Evolutionary conservation across 2,888 invertebrate genomes (phyloP).

Genomic region (Mythimna vitellina): DNA sequence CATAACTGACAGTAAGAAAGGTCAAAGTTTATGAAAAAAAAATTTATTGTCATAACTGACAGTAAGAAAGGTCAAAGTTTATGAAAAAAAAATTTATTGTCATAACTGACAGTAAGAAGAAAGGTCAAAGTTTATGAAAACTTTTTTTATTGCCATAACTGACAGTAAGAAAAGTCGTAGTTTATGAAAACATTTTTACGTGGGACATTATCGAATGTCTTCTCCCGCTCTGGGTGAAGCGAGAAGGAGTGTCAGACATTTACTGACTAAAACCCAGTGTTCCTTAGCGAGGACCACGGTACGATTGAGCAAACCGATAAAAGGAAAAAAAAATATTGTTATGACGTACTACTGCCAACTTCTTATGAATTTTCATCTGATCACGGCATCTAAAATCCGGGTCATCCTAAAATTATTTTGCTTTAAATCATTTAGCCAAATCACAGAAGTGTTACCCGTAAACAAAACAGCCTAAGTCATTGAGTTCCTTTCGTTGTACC

Average conservation of each 20-base stretch:
- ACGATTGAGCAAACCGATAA: no score
- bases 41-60: no score
- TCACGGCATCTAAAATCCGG: background rate
- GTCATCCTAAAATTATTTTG: background rate
- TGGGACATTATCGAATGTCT: no score
- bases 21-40: conserved; percentile 1
- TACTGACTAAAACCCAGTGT: no score
- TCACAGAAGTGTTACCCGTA: conserved; percentile 23
- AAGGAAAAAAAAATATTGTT: no score
- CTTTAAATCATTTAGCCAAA: background rate
- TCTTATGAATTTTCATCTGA: background rate
- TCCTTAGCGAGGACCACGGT: no score
- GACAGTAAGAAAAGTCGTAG: background rate
- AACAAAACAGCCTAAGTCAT: conserved; percentile 26
- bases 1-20: background rate
- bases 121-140: background rate
- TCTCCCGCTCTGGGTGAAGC: no score
- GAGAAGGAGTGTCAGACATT: no score
- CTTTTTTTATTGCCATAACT: background rate
- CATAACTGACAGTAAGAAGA: no score
- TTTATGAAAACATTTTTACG: background rate
- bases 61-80: background rate
- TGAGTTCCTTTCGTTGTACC: conserved; percentile 48
- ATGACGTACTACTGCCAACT: no score
- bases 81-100: no score